A percentile compares a stretch with the other conserved stretches of the same genome.
Conservation (phyloP, 2,113 vertebrate species). For the Struthidea cinerea region DNA sequence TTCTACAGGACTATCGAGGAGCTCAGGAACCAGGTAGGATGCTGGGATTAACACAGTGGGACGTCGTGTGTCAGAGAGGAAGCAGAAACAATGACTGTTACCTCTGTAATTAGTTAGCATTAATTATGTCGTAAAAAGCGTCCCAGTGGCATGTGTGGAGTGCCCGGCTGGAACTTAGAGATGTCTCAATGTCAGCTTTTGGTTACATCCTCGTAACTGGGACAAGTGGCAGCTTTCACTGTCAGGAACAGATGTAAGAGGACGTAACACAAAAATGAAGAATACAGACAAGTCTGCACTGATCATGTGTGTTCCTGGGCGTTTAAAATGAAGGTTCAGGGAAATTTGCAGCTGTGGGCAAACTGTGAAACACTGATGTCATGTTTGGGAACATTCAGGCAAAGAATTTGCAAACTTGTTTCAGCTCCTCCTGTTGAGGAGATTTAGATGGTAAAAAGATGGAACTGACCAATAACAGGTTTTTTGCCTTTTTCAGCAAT, state of each 20-base stretch:
- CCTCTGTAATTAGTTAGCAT: not conserved
- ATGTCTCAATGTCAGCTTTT: not conserved
- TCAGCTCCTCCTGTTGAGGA: not conserved
- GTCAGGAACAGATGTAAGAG: not conserved
- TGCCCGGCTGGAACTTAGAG: not conserved
- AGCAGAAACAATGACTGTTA: not conserved
- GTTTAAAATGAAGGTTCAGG: not conserved
- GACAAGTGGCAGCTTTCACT: not conserved
- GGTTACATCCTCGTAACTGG: not conserved
- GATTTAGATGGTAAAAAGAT: not conserved
- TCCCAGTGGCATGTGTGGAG: not conserved
- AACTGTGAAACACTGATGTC: not conserved
- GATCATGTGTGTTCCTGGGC: not conserved
- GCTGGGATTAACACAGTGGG: not conserved
- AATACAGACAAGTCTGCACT: not conserved
- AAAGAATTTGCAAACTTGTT: not conserved
- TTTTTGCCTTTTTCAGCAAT: not conserved
- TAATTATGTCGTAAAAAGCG: not conserved
- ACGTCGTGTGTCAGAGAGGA: not conserved
- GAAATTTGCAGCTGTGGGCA: not conserved
- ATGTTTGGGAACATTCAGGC: not conserved
- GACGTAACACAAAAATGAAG: not conserved
- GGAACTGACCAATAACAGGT: not conserved
- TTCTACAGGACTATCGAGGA: slow-evolving; percentile 89
- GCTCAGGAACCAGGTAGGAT: slow-evolving; percentile 82